Base-by-base conservation (phyloP, 2,888 invertebrate genomes). In the Schrankia costaestrigalis region DNA sequence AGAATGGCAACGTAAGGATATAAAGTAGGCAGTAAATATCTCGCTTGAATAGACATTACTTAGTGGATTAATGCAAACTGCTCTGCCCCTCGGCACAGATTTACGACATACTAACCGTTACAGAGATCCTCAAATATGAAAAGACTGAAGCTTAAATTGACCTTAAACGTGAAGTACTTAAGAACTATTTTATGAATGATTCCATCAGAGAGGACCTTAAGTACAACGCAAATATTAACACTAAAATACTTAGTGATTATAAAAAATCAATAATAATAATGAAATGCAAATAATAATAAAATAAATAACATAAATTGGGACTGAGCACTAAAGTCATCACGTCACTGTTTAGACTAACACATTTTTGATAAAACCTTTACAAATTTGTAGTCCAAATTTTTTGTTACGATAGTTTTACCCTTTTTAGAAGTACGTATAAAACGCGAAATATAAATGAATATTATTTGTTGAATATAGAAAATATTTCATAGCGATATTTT, bases 341-440 rank as follows among this genome's bases (percentile, higher is more conserved):
- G 54, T 56, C 57, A 61, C 56, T 58, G 43, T 55, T 36, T 50
- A 60, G 56, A 58, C 56, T 46, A 59, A 67, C 71, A 65, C 62
- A 68, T 69, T 84, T 85, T 85, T 81, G 83, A 84, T 78, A 82
- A 63, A 66, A 78, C 67, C 74, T 84, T 78, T 85, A 85, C 85
- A 85, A 72, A 38, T 79, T 77, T 80, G 68, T 78, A 78, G 77
- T 68, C 52, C 62, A 58, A 61, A 46, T 45, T 71, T 72, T 71
- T 69, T 68, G 72, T 80, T 78, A 71, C 31, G 43, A 68, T 76
- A 68, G 66, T 66, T 75, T 71, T 79, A 80, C 71, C 77, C 75
- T 73, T 65, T 78, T 80, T 78, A 78, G 63, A 66, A 52, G 56
- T 58, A 68, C 63, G 57, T 68, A 64, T 66, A 68, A 6, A 25